Conservation (phyloP, 2,888 invertebrate genomes). For the Chydorus sphaericus region DNA sequence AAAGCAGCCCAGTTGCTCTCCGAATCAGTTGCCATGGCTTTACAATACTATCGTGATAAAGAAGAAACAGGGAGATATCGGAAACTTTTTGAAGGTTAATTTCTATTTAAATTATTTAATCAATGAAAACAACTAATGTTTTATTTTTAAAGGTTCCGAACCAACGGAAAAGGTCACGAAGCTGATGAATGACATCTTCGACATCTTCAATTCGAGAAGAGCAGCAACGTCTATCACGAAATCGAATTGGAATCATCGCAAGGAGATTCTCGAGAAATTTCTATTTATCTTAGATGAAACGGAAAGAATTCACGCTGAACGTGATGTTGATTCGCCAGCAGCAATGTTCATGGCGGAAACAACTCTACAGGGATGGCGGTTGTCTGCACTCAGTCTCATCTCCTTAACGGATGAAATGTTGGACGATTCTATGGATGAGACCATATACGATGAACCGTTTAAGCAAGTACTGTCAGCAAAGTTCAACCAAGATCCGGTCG, state of each 20-base stretch:
- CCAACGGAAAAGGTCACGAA: neutral
- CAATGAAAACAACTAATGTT: neutral
- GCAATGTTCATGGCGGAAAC: no score
- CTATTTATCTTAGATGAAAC: no score
- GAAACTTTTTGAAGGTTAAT: slow-evolving; percentile 1
- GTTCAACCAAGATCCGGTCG: neutral
- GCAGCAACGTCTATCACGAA: no score
- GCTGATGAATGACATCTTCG: neutral
- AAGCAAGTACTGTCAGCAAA: neutral
- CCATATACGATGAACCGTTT: no score
- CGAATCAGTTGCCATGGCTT: neutral
- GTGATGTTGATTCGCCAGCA: no score
- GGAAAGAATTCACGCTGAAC: no score
- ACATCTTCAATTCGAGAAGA: neutral
- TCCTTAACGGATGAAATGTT: neutral
- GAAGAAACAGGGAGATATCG: neutral
- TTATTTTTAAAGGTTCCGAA: neutral
- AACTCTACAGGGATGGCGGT: no score
- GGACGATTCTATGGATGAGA: no score
- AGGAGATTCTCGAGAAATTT: no score
- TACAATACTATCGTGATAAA: neutral
- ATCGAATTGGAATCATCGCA: no score
- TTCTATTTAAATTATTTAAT: neutral
- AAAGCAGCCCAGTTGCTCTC: neutral
- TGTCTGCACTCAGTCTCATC: neutral